phyloP scores from a whole-genome alignment of 1,140 invertebrate species.

The Eumeta japonica region DNA sequence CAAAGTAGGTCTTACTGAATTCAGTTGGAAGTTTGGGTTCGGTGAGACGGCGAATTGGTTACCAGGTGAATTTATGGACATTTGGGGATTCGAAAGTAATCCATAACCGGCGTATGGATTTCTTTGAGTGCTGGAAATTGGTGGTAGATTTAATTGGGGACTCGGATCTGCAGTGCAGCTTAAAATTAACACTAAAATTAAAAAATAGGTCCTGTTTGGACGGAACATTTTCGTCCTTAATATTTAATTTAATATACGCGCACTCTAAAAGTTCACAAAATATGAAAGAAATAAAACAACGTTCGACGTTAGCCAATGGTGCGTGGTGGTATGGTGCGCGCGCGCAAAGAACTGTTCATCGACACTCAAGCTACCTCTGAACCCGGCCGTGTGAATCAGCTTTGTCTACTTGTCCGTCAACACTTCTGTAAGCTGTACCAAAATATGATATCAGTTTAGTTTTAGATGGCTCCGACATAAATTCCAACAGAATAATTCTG shows the following conservation, averaged over 20 bases:
- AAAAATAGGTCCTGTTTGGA: constrained; percentile 9
- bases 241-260: no score
- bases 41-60: constrained; percentile 35
- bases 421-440: no score
- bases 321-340: constrained; percentile 33
- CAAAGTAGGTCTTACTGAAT: constrained; percentile 28
- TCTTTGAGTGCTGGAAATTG: constrained; percentile 39
- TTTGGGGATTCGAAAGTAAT: constrained; percentile 31
- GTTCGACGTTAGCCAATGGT: constrained; percentile 28
- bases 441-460: no score
- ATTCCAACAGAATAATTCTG: no score
- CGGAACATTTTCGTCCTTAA: no score
- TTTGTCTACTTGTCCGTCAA: constrained; percentile 28
- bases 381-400: constrained; percentile 40
- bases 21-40: constrained; percentile 36
- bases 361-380: constrained; percentile 16
- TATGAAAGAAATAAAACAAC: background rate
- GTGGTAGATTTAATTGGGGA: constrained; percentile 59
- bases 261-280: no score
- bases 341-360: constrained; percentile 25
- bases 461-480: no score
- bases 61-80: constrained; percentile 29
- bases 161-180: constrained; percentile 23
- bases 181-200: constrained; percentile 22
- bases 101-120: constrained; percentile 34